Percentiles rank a stretch among this genome's conserved stretches.
phyloP scores from a whole-genome alignment of 2,888 invertebrate species.

The Scotopteryx bipunctaria region DNA sequence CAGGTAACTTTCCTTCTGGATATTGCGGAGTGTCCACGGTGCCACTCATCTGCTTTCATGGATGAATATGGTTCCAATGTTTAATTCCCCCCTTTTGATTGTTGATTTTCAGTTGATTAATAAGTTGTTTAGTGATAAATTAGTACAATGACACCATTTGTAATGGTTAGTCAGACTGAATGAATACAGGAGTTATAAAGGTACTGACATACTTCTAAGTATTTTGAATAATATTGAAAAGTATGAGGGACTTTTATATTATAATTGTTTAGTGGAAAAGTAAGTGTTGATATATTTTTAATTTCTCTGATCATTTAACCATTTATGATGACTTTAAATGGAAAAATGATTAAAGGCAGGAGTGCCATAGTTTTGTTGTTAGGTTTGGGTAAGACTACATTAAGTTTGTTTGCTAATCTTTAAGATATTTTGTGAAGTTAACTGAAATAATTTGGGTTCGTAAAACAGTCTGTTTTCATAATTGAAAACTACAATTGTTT shows the following conservation, averaged over 20 bases:
- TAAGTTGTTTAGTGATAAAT: constrained; percentile 4
- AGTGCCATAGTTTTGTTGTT: constrained; percentile 17
- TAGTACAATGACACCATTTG: constrained; percentile 1
- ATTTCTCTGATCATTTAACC: constrained; percentile 4
- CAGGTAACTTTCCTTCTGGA: constrained; percentile 79
- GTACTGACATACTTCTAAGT: constrained; percentile 17
- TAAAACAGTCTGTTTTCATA: constrained; percentile 33
- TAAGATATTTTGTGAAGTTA: too few species aligned
- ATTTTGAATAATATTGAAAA: constrained; percentile 27
- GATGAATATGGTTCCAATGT: constrained; percentile 60
- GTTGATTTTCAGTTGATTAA: constrained; percentile 18
- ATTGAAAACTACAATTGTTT: constrained; percentile 27
- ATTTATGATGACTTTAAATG: constrained; percentile 22
- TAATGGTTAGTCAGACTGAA: neutral
- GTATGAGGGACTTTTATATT: constrained; percentile 7
- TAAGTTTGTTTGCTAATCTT: neutral
- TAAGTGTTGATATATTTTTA: neutral
- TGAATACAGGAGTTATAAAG: neutral
- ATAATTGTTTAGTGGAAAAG: neutral
- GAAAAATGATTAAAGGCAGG: constrained; percentile 10
- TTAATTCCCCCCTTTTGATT: constrained; percentile 19
- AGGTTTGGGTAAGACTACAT: neutral
- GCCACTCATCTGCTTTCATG: constrained; percentile 66
- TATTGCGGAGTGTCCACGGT: constrained; percentile 75
- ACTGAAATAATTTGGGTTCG: constrained; percentile 8